Base-by-base conservation (phyloP, 2,888 invertebrate species). In the Nycteola revayana region DNA sequence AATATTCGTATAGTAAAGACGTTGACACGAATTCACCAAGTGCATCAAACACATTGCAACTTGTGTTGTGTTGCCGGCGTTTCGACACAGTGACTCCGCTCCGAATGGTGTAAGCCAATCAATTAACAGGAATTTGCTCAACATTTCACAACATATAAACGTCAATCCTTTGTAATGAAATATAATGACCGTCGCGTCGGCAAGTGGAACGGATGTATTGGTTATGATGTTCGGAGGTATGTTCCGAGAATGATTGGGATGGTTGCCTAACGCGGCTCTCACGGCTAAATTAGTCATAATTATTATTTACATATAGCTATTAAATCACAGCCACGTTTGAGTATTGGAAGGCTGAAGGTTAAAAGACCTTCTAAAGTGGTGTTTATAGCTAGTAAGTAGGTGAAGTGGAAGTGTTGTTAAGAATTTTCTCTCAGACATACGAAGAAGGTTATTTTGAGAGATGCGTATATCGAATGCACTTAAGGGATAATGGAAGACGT, bases 81-180 rank as follows among this genome's bases (percentile, higher is more conserved):
- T 45, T 39, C 48, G 28, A 42, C 42, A 54, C 42, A 8, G 4
- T 28, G 22, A 28, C 30, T 41, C 42, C 37, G 36, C 38, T 32
- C 49, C 21, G 42, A 40, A 35, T 58, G 58, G 57, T 58, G 58
- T 43, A 56, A 58, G 32, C 36, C 42, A 40, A 37, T 46, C 46
- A 50, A 56, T 60, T 53, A 56, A 55, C 45, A 46, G 51, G 45
- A 46, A 48, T 59, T 56, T 59, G 39, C 53, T 27, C 45, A 60
- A 56, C 25, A 53, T 60, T 60, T 40, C 41, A 25, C 38, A 50
- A 57, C 40, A 30, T 26, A 25, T 9, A 18, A 37, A 32, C 49
- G 47, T 47, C 48, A 42, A 55, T 47, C 44, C 48, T 46, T 58
- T 56, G 50, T 57, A 43, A 42, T 46, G 47, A 45, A 53, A 50